These are phyloP conservation scores for Eupithecia pulchellata DNA, from an alignment of 2,888 invertebrate genomes.

Conservation along the genomic window DNA sequence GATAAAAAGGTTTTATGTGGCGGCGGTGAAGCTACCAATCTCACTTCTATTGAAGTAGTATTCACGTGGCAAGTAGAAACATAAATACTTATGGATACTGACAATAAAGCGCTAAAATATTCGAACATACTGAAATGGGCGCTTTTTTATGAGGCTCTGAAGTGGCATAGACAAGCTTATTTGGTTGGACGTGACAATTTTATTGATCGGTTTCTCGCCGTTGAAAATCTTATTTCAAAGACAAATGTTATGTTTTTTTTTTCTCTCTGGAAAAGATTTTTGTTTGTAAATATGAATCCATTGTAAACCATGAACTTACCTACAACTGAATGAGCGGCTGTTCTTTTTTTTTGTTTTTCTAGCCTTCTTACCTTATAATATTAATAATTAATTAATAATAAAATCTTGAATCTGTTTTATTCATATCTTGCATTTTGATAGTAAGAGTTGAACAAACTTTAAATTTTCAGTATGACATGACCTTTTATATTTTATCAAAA, in stretches of 20 bases:
- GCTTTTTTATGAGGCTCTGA: not conserved
- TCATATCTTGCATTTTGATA: conserved; percentile 22
- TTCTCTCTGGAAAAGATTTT: too few species aligned
- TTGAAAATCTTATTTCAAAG: too few species aligned
- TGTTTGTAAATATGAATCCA: too few species aligned
- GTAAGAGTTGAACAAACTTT: conserved; percentile 40
- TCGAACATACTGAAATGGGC: not conserved
- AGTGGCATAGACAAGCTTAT: not conserved
- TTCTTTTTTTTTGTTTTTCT: not conserved
- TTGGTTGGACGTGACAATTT: not conserved
- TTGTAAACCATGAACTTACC: too few species aligned
- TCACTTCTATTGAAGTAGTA: not conserved
- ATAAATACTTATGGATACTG: too few species aligned
- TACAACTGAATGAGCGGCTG: not conserved
- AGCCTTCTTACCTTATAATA: too few species aligned
- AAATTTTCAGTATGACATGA: conserved; percentile 31
- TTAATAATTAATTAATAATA: too few species aligned
- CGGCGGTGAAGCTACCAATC: not conserved
- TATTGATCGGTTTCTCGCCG: too few species aligned
- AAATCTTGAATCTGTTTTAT: not conserved
- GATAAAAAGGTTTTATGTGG: not conserved
- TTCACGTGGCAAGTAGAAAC: too few species aligned
- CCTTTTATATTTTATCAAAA: conserved; percentile 18
- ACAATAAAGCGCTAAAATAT: not conserved
- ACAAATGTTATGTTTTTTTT: too few species aligned